These are phyloP conservation scores for Litoditis marina DNA, from an alignment of 2,888 invertebrate genomes.

Conservation along the genomic window DNA sequence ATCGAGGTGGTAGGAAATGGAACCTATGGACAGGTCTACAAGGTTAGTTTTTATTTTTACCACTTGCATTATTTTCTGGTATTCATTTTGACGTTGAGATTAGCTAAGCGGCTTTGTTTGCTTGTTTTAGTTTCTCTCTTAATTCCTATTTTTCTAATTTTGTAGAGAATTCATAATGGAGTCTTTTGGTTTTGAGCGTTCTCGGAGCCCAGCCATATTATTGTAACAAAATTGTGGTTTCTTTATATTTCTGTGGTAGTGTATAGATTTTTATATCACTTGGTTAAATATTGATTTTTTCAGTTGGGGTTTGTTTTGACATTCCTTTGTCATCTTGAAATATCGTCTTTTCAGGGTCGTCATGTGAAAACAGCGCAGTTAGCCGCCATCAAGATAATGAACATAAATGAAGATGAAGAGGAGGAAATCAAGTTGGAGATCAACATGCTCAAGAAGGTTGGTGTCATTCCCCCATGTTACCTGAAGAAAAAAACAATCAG, in stretches of 20 bases:
- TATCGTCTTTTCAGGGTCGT: slow-evolving; percentile 76
- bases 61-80: no score
- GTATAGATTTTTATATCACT: slow-evolving; percentile 2
- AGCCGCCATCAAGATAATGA: slow-evolving; percentile 99
- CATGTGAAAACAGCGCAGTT: slow-evolving; percentile 99
- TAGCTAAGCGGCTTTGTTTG: no score
- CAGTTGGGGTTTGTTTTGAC: background rate
- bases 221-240: background rate
- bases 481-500: no score
- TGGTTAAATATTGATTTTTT: background rate
- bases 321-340: no score
- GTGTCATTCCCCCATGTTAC: no score
- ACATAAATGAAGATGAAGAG: slow-evolving; percentile 99
- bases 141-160: no score
- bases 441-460: slow-evolving; percentile 89
- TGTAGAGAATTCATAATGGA: no score
- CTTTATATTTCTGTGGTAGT: background rate
- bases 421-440: slow-evolving; percentile 99
- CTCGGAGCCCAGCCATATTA: background rate
- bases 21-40: slow-evolving; percentile 99
- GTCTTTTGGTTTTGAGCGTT: no score
- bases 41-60: slow-evolving; percentile 70
- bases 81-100: no score
- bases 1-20: slow-evolving; percentile 99
- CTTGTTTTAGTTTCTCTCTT: background rate